A percentile compares a stretch with the other conserved stretches of the same genome.
These are phyloP conservation scores for Talpa occidentalis DNA, from an alignment of 2,113 vertebrate genomes.

Conservation along the genomic window DNA sequence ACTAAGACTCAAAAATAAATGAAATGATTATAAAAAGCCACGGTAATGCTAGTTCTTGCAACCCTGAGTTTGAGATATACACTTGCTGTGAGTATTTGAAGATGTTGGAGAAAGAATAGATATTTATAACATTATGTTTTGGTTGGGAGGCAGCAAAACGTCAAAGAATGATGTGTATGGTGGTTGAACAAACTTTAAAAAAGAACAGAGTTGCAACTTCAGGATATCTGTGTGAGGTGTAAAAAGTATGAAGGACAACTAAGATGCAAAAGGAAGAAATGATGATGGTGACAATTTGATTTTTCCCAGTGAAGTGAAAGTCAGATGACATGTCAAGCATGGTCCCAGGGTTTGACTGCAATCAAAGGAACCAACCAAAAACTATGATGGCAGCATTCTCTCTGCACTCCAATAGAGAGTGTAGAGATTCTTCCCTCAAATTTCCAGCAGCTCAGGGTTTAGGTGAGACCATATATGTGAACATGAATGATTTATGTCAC, in stretches of 20 bases:
- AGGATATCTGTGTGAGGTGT: background rate
- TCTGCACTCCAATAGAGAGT: no score
- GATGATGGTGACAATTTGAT: no score
- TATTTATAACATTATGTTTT: background rate
- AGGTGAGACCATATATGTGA: background rate
- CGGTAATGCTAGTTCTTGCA: background rate
- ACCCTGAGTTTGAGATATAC: background rate
- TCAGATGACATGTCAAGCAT: rapidly evolving
- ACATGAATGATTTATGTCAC: no score
- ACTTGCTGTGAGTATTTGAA: background rate
- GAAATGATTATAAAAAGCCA: background rate
- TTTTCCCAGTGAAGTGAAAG: background rate
- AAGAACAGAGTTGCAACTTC: background rate
- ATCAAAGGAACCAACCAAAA: background rate
- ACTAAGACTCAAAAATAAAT: background rate
- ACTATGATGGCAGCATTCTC: rapidly evolving
- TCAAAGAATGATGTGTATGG: background rate
- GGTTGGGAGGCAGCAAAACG: background rate
- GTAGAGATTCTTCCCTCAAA: background rate
- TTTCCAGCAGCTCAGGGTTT: background rate
- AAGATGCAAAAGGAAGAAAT: background rate
- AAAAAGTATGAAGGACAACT: background rate
- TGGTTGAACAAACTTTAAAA: background rate
- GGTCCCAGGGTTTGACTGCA: background rate
- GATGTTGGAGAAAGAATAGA: background rate